Percentiles rank a stretch among this genome's conserved stretches.
Conservation (phyloP, 1,140 invertebrate species). For the Caenorhabditis latens region DNA sequence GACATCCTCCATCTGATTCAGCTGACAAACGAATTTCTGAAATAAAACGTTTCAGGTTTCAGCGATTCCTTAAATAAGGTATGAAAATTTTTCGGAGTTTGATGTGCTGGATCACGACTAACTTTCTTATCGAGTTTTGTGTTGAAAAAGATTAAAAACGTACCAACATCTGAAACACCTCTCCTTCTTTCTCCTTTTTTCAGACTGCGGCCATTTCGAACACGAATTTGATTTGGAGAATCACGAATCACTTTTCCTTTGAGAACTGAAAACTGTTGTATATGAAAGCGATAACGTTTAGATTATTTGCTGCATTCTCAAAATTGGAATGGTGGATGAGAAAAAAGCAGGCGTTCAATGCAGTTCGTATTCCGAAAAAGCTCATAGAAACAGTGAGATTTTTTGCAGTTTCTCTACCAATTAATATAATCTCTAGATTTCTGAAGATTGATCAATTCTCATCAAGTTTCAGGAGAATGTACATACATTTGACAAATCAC, state of each 20-base stretch:
- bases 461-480: too few species aligned
- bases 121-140: too few species aligned
- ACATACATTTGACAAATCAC: too few species aligned
- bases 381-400: too few species aligned
- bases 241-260: constrained; percentile 58
- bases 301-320: too few species aligned
- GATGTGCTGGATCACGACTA: too few species aligned
- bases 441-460: too few species aligned
- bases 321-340: not conserved
- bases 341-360: not conserved
- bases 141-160: not conserved
- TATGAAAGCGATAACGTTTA: too few species aligned
- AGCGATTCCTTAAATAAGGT: not conserved
- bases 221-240: constrained; percentile 54
- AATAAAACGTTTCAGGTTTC: constrained; percentile 32
- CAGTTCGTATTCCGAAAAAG: too few species aligned
- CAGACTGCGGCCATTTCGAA: constrained; percentile 58
- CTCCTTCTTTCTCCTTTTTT: constrained; percentile 62
- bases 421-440: too few species aligned
- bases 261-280: constrained; percentile 21
- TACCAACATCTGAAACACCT: constrained; percentile 54
- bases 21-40: constrained; percentile 62
- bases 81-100: not conserved
- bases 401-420: too few species aligned
- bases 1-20: constrained; percentile 46